phyloP scores from a whole-genome alignment of 2,888 invertebrate species.

The Coelopa pilipes region DNA sequence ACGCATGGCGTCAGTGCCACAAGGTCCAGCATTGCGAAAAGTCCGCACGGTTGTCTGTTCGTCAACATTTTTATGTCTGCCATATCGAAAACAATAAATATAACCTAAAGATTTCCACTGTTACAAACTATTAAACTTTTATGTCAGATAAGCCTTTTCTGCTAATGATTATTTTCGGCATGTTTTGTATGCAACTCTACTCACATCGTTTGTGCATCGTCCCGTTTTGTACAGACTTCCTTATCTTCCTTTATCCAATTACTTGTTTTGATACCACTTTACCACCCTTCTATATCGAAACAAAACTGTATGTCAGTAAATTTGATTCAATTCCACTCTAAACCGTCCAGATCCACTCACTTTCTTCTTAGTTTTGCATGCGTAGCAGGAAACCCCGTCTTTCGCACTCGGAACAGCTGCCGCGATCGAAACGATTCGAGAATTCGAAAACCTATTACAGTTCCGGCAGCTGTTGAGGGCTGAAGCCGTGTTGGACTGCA shows the following conservation, averaged over 20 bases:
- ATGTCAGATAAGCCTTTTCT: neutral
- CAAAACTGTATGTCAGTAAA: conserved; percentile 2
- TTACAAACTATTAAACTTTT: conserved; percentile 2
- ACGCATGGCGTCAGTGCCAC: neutral
- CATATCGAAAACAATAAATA: conserved; percentile 45
- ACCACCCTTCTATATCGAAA: neutral
- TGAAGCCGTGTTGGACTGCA: neutral
- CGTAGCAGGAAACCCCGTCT: neutral
- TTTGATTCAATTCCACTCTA: neutral
- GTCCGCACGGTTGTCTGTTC: conserved; percentile 65
- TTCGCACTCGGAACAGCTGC: no score
- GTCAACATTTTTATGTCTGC: conserved; percentile 66
- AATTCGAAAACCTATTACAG: no score
- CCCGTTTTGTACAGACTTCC: neutral
- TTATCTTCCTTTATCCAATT: neutral
- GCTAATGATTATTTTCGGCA: conserved; percentile 15
- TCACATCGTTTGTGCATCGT: conserved; percentile 20
- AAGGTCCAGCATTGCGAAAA: conserved; percentile 27
- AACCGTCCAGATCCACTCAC: neutral
- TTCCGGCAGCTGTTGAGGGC: no score
- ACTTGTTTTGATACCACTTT: neutral
- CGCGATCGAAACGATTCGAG: no score
- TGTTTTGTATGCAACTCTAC: conserved; percentile 20
- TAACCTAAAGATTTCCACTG: conserved; percentile 46
- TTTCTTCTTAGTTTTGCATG: conserved; percentile 11